phyloP scores from a whole-genome alignment of 2,797 vertebrate species.

The Molossus alvarezi region DNA sequence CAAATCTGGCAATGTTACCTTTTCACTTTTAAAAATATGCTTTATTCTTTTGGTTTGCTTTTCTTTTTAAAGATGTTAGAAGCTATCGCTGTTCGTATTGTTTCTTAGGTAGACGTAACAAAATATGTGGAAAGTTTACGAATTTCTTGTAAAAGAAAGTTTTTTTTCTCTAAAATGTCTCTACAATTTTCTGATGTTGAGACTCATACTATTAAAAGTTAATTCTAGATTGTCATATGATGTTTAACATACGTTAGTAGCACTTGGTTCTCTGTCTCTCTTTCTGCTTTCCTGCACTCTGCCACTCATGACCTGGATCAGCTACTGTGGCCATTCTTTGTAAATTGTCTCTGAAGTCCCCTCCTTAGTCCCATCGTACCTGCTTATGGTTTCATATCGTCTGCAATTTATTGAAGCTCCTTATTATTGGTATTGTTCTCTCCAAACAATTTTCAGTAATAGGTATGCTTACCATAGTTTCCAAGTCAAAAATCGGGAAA shows the following conservation, averaged over 20 bases:
- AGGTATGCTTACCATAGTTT: neutral
- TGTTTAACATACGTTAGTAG: neutral
- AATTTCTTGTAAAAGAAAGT: constrained; percentile 12
- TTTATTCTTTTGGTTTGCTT: constrained; percentile 18
- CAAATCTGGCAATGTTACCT: neutral
- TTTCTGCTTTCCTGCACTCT: neutral
- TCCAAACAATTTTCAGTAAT: constrained; percentile 2
- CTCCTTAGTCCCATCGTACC: neutral
- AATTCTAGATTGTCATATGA: neutral
- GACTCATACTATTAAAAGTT: constrained; percentile 4
- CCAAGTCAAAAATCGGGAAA: constrained; percentile 25
- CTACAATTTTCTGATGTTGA: neutral
- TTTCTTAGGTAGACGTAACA: neutral
- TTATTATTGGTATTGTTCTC: constrained; percentile 7
- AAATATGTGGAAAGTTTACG: constrained; percentile 17
- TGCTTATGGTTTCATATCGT: constrained; percentile 1
- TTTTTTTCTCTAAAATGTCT: neutral
- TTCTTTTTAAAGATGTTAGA: constrained; percentile 27
- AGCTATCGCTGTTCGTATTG: neutral
- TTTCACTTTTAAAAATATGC: neutral
- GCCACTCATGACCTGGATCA: neutral
- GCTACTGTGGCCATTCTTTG: neutral
- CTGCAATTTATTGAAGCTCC: neutral
- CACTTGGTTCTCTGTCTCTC: neutral
- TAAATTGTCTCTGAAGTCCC: neutral